Conservation (phyloP, 1,140 invertebrate species). For the Drosophila oshimai region DNA sequence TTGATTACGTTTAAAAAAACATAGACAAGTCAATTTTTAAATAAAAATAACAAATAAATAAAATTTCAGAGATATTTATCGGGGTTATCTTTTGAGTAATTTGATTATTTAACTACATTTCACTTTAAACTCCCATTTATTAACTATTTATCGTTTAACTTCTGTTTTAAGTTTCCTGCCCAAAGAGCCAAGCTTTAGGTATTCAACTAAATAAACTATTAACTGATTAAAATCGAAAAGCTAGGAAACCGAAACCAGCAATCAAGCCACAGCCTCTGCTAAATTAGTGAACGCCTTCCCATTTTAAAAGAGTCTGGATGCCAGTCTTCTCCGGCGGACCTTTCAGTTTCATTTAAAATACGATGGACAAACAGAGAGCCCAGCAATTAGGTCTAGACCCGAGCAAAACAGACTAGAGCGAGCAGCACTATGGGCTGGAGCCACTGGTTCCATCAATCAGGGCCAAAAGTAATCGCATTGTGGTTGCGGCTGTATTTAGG, state of each 20-base stretch:
- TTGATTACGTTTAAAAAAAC: too few relatives aligned
- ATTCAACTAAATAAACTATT: conserved; percentile 76
- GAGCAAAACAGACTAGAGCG: background rate
- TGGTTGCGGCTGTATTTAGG: background rate
- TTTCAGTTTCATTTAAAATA: conserved; percentile 73
- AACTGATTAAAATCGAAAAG: conserved; percentile 72
- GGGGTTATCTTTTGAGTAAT: background rate
- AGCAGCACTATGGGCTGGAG: background rate
- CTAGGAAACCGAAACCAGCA: conserved; percentile 52
- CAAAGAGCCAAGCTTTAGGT: background rate
- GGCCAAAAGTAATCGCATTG: conserved; percentile 23
- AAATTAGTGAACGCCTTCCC: conserved; percentile 71
- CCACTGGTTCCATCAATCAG: conserved; percentile 56
- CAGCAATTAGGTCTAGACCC: conserved; percentile 51
- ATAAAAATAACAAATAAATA: too few relatives aligned
- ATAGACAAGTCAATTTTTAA: too few relatives aligned
- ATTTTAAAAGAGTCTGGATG: conserved; percentile 47
- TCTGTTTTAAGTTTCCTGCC: background rate
- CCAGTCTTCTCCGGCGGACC: conserved; percentile 11
- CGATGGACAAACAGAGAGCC: conserved; percentile 50
- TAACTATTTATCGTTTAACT: background rate
- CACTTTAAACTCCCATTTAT: background rate
- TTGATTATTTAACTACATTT: background rate
- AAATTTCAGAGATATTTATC: too few relatives aligned
- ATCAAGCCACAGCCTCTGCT: conserved; percentile 54